Evolutionary conservation across 2,113 vertebrate species (phyloP).

Genomic region (Tretioscincus oriximinensis): DNA sequence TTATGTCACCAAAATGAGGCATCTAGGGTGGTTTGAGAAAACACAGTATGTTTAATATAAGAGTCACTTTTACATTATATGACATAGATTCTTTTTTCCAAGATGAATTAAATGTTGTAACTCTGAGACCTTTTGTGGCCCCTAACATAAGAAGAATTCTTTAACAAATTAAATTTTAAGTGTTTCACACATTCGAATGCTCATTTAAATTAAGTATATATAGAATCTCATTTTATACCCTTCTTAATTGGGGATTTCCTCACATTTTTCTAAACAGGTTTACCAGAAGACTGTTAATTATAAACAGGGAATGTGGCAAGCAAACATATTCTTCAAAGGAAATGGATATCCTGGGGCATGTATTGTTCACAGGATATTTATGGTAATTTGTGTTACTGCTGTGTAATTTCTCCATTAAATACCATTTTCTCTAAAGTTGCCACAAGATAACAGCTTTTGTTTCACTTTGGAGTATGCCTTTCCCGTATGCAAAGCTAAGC

Average conservation of each 20-base stretch:
- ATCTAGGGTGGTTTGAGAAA: neutral
- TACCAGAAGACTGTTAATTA: neutral
- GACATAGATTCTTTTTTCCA: neutral
- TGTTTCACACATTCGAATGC: neutral
- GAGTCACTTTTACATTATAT: no score
- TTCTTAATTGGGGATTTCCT: neutral
- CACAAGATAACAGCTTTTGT: slow-evolving; percentile 1
- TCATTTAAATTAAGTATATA: neutral
- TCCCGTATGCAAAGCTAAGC: neutral
- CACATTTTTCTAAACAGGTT: neutral
- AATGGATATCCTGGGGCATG: slow-evolving; percentile 16
- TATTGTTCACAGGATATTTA: slow-evolving; percentile 20
- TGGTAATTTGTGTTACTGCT: slow-evolving; percentile 21
- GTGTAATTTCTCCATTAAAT: slow-evolving; percentile 21
- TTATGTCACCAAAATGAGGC: neutral
- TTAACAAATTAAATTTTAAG: neutral
- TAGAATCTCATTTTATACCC: neutral
- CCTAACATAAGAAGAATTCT: neutral
- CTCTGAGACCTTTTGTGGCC: neutral
- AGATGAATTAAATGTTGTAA: neutral
- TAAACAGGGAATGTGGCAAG: neutral
- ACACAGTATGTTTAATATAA: neutral
- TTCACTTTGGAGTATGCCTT: slow-evolving; percentile 11
- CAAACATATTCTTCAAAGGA: slow-evolving; percentile 4
- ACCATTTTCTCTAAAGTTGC: slow-evolving; percentile 9